Evolutionary conservation across 2,113 vertebrate species (phyloP).

Genomic region (Pygathrix nemaeus): DNA sequence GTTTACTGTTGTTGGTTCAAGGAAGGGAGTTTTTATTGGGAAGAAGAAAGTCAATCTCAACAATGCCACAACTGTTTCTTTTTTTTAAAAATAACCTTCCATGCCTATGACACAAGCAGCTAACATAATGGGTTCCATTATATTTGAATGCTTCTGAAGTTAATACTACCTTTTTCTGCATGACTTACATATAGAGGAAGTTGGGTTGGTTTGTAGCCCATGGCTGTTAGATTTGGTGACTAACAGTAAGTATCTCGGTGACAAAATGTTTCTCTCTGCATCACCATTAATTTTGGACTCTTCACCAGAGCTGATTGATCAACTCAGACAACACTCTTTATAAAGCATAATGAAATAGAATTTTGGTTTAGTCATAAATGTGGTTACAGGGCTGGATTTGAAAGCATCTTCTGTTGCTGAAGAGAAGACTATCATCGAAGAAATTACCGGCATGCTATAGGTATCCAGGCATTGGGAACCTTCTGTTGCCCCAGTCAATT

Average conservation of each 20-base stretch:
- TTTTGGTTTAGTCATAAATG: neutral
- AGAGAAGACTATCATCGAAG: neutral
- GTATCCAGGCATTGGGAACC: neutral
- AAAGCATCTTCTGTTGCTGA: neutral
- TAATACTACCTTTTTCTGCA: neutral
- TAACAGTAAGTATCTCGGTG: neutral
- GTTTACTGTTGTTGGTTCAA: neutral
- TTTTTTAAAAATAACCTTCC: neutral
- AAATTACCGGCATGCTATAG: neutral
- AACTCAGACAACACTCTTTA: neutral
- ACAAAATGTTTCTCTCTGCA: neutral
- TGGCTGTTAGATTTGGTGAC: neutral
- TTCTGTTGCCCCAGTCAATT: constrained; percentile 12
- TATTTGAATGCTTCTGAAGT: neutral
- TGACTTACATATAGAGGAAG: neutral
- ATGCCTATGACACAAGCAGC: rapidly evolving
- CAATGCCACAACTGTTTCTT: neutral
- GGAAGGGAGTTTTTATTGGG: neutral
- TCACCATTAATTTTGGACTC: neutral
- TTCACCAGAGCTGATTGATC: neutral
- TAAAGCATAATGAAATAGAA: neutral
- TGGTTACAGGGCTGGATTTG: neutral
- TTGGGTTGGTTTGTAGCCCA: neutral
- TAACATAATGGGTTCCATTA: rapidly evolving
- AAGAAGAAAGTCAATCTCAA: neutral